Percentiles rank a stretch among this genome's conserved stretches.
Conservation (phyloP, 2,113 vertebrate species). For the Addax nasomaculatus region DNA sequence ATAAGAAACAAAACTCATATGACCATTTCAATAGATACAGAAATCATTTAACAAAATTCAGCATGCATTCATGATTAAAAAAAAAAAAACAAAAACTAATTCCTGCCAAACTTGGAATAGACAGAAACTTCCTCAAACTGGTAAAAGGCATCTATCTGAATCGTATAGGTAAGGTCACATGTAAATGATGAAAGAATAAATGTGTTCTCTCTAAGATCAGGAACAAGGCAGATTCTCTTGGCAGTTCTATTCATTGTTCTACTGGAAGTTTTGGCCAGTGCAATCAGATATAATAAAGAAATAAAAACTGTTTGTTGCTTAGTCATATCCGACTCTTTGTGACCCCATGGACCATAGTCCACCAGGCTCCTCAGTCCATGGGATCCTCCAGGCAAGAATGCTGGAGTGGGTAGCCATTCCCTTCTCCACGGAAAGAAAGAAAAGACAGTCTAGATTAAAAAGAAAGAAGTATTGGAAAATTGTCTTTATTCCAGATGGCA, state of each 20-base stretch:
- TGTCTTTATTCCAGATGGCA: background rate
- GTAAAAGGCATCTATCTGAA: background rate
- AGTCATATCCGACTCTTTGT: background rate
- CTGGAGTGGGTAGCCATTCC: background rate
- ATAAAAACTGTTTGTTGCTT: background rate
- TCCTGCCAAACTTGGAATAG: background rate
- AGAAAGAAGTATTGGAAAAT: background rate
- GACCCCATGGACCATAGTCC: background rate
- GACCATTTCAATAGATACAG: background rate
- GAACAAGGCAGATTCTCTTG: background rate
- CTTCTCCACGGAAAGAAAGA: background rate
- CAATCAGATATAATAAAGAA: background rate
- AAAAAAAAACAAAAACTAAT: background rate
- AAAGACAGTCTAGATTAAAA: background rate
- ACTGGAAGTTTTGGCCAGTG: background rate
- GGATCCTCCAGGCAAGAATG: background rate
- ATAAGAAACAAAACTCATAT: background rate
- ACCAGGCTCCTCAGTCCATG: background rate
- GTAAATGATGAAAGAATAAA: background rate
- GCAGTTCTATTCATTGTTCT: rapidly evolving
- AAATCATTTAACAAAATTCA: background rate
- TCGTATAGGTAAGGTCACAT: rapidly evolving
- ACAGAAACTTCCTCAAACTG: background rate
- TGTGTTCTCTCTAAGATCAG: too few relatives aligned
- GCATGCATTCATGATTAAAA: background rate